Evolutionary conservation across 1,140 invertebrate species (phyloP).

Genomic region (Tribolium castaneum): DNA sequence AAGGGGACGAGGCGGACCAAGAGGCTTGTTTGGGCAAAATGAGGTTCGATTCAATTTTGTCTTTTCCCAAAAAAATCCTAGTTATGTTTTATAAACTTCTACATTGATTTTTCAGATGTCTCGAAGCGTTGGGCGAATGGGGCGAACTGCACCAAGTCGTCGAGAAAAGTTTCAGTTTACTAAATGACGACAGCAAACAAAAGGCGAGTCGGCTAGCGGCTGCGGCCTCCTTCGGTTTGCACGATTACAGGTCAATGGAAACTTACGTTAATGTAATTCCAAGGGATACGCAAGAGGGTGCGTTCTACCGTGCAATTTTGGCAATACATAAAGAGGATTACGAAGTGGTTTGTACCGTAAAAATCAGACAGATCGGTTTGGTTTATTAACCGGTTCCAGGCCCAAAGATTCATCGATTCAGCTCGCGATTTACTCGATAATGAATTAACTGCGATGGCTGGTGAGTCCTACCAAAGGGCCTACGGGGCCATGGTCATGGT

Average conservation of each 20-base stretch:
- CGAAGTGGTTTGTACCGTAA: constrained; percentile 56
- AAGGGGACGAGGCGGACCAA: constrained; percentile 70
- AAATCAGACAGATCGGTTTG: no score
- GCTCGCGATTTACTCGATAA: constrained; percentile 95
- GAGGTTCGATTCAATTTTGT: constrained; percentile 71
- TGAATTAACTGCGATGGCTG: constrained; percentile 96
- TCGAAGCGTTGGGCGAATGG: constrained; percentile 98
- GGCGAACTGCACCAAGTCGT: constrained; percentile 84
- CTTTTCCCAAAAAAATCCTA: no score
- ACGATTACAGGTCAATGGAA: constrained; percentile 93
- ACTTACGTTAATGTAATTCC: constrained; percentile 88
- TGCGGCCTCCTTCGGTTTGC: constrained; percentile 94
- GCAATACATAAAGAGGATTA: constrained; percentile 91
- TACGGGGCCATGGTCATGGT: constrained; percentile 98
- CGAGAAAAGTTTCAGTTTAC: constrained; percentile 79
- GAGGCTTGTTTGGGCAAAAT: constrained; percentile 93
- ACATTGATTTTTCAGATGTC: constrained; percentile 55
- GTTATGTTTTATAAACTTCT: neutral
- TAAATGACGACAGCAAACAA: constrained; percentile 77
- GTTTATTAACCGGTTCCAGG: constrained; percentile 52
- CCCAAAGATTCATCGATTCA: constrained; percentile 85
- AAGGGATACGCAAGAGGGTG: constrained; percentile 90
- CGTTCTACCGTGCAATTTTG: constrained; percentile 96
- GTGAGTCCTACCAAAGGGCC: constrained; percentile 97
- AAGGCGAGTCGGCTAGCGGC: constrained; percentile 93